Evolutionary conservation across 2,113 vertebrate species (phyloP).

Genomic region (Calidris pygmaea): DNA sequence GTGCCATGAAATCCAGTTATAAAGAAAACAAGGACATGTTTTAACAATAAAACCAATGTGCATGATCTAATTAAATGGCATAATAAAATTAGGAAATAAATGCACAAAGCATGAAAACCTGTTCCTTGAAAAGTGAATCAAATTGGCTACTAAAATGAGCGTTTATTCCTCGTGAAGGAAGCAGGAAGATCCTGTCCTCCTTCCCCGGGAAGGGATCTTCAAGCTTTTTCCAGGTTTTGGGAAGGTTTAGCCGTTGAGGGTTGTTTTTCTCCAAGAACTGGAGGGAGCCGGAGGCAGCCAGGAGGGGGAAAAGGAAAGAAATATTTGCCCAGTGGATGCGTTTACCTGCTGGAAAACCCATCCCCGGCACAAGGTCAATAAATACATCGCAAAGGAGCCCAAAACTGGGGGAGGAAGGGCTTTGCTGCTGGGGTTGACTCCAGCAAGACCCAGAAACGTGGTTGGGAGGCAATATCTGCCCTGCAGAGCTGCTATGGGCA

Average conservation of each 20-base stretch:
- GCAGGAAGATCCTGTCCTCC: not conserved
- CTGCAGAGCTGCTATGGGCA: rapidly evolving
- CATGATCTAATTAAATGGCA: conserved; percentile 79
- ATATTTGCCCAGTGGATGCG: not conserved
- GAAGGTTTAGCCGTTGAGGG: not conserved
- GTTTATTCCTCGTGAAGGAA: not conserved
- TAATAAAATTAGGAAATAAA: conserved; percentile 79
- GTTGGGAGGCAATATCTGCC: not conserved
- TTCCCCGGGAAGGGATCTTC: not conserved
- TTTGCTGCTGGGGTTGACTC: not conserved
- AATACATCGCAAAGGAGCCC: not conserved
- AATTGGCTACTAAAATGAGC: conserved; percentile 9
- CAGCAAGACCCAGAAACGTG: not conserved
- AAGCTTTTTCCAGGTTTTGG: not conserved
- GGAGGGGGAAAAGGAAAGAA: not conserved
- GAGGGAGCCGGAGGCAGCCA: not conserved
- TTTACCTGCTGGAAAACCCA: conserved; percentile 45
- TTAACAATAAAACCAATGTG: conserved; percentile 77
- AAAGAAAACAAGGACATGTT: conserved; percentile 81
- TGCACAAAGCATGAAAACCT: conserved; percentile 62
- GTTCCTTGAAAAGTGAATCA: conserved; percentile 62
- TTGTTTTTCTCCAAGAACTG: not conserved
- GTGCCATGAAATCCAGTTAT: conserved; percentile 76
- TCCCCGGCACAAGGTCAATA: not conserved
- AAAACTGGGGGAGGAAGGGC: not conserved